Base-by-base conservation (phyloP, 2,797 vertebrate genomes). In the Cynopterus sphinx region DNA sequence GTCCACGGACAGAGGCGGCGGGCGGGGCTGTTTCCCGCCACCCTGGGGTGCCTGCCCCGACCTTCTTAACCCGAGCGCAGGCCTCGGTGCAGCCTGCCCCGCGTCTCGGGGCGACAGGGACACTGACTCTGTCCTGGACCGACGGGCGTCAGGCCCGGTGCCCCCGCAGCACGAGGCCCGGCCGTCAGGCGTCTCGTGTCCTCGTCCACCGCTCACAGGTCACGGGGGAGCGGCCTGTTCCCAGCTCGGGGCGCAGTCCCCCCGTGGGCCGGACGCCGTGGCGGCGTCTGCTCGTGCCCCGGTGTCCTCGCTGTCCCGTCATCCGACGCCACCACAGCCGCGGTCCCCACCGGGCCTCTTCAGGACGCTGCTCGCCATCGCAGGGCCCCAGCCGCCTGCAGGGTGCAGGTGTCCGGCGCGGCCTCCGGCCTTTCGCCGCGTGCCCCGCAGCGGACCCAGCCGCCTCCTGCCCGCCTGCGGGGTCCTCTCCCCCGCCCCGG, bases 1-100 rank as follows among this genome's bases (percentile, higher is more conserved):
- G 9, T 1, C 11, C 31, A 33, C 9, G 0, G 7, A 0, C 26
- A 0, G 9, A 51, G 15, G 10, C 15, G 13, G 43, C 10, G 0
- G 41, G 43, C 43, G 9, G 43, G 43, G 43, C 43, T 46, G 43
- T 46, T 46, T 46, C 10, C 43, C 43, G 43, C 43, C 6, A 9
- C 41, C 41, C 5, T 43, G 9, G 41, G 41, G 41, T 11, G 10
- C 9, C 43, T 3, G 22, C 7, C 19, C 36, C 9, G 4, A 13
- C 43, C 84, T 31, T 36, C 26, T 9, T 55, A 2, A 0, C 19
- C 55, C 26, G 26, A 10, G 7, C 0, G 9, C 1, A 26, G 28
- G 0, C 1, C 13, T 6, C 43, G 4, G 1, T 6, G 21, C 24
- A 53, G 55, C 36, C 51, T 12, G 5, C 39, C 0, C 0, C 8